Evolutionary conservation across 2,888 invertebrate species (phyloP).

Genomic region (Gastrophysa polygoni): DNA sequence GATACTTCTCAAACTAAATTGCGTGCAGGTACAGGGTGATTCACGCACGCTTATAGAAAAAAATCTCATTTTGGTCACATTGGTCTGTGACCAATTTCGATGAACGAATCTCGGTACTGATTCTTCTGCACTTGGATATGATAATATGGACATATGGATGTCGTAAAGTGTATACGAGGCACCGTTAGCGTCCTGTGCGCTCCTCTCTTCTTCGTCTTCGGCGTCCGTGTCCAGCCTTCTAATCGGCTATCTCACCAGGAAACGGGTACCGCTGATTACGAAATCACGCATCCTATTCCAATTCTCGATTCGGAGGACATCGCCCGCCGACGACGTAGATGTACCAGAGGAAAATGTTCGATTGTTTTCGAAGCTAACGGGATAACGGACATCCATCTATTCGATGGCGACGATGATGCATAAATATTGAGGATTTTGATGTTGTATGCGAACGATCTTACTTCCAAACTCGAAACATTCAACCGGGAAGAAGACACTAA

Average conservation of each 20-base stretch:
- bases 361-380: neutral
- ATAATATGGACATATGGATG: neutral
- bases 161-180: constrained; percentile 36
- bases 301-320: constrained; percentile 24
- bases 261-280: constrained; percentile 16
- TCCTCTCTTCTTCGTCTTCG: constrained; percentile 22
- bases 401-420: neutral
- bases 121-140: too few species aligned
- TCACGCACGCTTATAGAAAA: too few species aligned
- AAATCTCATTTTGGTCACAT: too few species aligned
- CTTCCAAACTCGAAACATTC: too few species aligned
- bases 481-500: too few species aligned
- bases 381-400: neutral
- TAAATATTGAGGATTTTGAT: too few species aligned
- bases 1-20: too few species aligned
- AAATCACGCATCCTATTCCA: constrained; percentile 18
- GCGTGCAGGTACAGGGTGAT: too few species aligned
- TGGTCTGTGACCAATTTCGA: neutral
- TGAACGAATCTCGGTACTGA: neutral
- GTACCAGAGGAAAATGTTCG: neutral
- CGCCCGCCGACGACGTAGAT: neutral
- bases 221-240: constrained; percentile 25
- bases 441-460: too few species aligned
- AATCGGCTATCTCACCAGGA: constrained; percentile 23
- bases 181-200: constrained; percentile 45